phyloP scores from a whole-genome alignment of 2,113 vertebrate genomes.

The Heterotilapia buettikoferi region DNA sequence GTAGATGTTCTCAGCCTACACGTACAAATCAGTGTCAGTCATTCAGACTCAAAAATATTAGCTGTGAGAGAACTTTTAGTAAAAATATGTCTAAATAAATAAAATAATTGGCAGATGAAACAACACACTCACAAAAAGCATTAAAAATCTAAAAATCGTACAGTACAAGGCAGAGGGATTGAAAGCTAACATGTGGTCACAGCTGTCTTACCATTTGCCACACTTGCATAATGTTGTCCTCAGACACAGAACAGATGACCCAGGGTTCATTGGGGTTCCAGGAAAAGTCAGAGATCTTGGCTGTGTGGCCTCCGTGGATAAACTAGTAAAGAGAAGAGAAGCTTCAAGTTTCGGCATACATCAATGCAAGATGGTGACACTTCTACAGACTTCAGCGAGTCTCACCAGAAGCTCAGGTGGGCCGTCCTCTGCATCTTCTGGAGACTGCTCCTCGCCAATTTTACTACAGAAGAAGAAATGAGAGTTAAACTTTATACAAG shows the following conservation, averaged over 20 bases:
- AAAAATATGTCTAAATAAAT: neutral
- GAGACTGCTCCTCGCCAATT: conserved; percentile 94
- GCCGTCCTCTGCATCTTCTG: conserved; percentile 89
- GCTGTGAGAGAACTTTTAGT: neutral
- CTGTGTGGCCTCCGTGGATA: conserved; percentile 90
- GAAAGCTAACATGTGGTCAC: neutral
- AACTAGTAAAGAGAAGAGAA: conserved; percentile 69
- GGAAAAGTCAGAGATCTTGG: conserved; percentile 92
- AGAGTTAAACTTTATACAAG: neutral
- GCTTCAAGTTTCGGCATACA: neutral
- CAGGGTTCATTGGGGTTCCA: conserved; percentile 96
- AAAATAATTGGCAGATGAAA: neutral
- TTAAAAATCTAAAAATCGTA: neutral
- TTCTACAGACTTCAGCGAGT: neutral
- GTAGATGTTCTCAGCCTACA: conserved; percentile 94
- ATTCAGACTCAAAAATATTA: neutral
- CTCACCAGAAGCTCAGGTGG: conserved; percentile 87
- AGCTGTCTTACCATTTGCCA: conserved; percentile 90
- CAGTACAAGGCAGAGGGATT: neutral
- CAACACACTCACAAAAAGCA: neutral
- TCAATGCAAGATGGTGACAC: neutral
- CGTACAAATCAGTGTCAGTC: neutral
- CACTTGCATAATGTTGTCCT: conserved; percentile 97
- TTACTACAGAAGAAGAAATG: conserved; percentile 70
- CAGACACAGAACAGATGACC: conserved; percentile 91